Percentiles rank a stretch among this genome's conserved stretches.
These are phyloP conservation scores for Amblyteles armatorius DNA, from an alignment of 2,888 invertebrate genomes.

Conservation along the genomic window DNA sequence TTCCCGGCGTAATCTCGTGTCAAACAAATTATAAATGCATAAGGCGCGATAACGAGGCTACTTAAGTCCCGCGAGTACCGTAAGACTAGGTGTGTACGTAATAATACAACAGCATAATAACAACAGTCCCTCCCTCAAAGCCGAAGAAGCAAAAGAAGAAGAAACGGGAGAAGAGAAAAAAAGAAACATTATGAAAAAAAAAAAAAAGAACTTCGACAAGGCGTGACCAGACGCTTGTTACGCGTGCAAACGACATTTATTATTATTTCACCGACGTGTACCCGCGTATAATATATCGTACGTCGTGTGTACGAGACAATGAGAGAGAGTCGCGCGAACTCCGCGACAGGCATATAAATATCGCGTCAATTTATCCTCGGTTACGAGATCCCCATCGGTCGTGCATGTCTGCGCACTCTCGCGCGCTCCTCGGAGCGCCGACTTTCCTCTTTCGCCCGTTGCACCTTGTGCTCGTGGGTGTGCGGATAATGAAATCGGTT, in stretches of 20 bases:
- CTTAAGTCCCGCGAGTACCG: conserved; percentile 41
- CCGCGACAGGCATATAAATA: conserved; percentile 81
- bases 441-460: conserved; percentile 25
- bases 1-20: conserved; percentile 28
- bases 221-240: conserved; percentile 65
- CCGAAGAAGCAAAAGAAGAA: conserved; percentile 17
- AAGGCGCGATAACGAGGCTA: conserved; percentile 54
- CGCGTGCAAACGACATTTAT: conserved; percentile 72
- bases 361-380: conserved; percentile 77
- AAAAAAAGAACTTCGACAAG: conserved; percentile 34
- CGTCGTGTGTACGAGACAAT: conserved; percentile 77
- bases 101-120: conserved; percentile 30
- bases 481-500: conserved; percentile 18
- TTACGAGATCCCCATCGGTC: conserved; percentile 79
- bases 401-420: conserved; percentile 61
- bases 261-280: conserved; percentile 74
- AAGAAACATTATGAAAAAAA: conserved; percentile 24
- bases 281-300: conserved; percentile 66
- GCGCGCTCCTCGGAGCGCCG: conserved; percentile 45
- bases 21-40: conserved; percentile 55
- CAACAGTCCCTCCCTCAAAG: conserved; percentile 14
- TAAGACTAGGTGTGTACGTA: conserved; percentile 49
- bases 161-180: conserved; percentile 24
- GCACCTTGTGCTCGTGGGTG: conserved; percentile 38
- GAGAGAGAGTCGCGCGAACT: conserved; percentile 70